These are phyloP conservation scores for Taenaris catops DNA, from an alignment of 2,888 invertebrate genomes.

Conservation along the genomic window DNA sequence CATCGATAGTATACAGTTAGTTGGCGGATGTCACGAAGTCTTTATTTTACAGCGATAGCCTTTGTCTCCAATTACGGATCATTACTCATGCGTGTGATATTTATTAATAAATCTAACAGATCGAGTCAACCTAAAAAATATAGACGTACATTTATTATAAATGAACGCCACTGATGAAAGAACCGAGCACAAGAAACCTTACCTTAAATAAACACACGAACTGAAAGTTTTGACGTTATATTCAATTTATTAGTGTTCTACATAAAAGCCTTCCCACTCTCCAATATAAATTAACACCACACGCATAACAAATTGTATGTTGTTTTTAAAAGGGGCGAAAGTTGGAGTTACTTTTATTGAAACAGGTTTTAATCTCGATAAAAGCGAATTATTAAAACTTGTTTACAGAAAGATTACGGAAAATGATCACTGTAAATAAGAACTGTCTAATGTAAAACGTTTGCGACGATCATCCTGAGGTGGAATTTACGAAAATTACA, in stretches of 20 bases:
- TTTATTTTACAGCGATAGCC: conserved; percentile 63
- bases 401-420: conserved; percentile 22
- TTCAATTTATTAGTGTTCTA: conserved; percentile 1
- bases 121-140: conserved; percentile 12
- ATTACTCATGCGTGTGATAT: conserved; percentile 66
- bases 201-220: too few species aligned
- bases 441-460: conserved; percentile 10
- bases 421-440: conserved; percentile 9
- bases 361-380: conserved; percentile 23
- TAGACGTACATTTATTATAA: conserved; percentile 6
- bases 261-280: conserved; percentile 7
- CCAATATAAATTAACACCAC: conserved; percentile 13
- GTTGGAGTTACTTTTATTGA: conserved; percentile 18
- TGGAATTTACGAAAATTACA: conserved; percentile 46
- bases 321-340: conserved; percentile 21
- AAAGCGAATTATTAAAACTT: conserved; percentile 19
- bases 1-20: conserved; percentile 44
- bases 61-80: conserved; percentile 66
- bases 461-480: conserved; percentile 38
- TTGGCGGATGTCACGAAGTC: conserved; percentile 69
- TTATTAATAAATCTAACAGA: conserved; percentile 48
- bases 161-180: conserved; percentile 8
- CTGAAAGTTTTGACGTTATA: conserved; percentile 5
- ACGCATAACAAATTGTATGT: conserved; percentile 16
- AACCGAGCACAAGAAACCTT: too few species aligned